Base-by-base conservation (phyloP, 2,888 invertebrate species). In the Hololepta plana region DNA sequence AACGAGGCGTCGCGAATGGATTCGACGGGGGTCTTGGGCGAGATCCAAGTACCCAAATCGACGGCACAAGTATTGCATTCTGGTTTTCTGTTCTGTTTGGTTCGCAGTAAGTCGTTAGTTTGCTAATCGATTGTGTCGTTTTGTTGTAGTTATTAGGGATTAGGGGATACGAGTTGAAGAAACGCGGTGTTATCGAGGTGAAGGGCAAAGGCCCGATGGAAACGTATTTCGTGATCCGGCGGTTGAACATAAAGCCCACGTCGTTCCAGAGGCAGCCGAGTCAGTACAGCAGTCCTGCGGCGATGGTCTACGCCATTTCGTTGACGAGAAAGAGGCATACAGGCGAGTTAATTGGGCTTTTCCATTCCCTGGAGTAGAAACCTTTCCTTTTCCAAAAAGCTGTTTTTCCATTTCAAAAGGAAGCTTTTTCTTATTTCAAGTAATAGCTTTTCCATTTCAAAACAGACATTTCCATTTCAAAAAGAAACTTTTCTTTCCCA, bases 1-100 rank as follows among this genome's bases (percentile, higher is more conserved):
- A 95, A 95, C 55, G 85, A 91, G 40, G 90, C 93, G 3, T 84
- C 88, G n/a, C 65, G 93, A 17, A 95, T 93, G 93, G 93, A 95
- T 55, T 81, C 81, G 16, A 90, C 87, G 0, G 93, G 93, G 2
- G 67, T 72, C 20, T 74, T 80, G 60, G 85, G 81, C 41, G 68
- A 74, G 33, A 84, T 95, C 37, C 93, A 95, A 62, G 88, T 91
- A 32, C 81, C 87, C 9, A 70, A 70, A 40, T 72, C 73, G 31
- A 79, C 82, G 8, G 82, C 81, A n/a, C 69, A 72, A 54, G 71
- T 80, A 41, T n/a, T n/a, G n/a, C n/a, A n/a, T n/a, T n/a, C n/a
- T n/a, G n/a, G n/a, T n/a, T n/a, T n/a, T n/a, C 4, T 15, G 9
- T 19, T 11, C 12, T 17, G 21, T 14, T 20, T 20, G 14, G 21